Base-by-base conservation (phyloP, 2,797 vertebrate species). In the Tinamus major region DNA sequence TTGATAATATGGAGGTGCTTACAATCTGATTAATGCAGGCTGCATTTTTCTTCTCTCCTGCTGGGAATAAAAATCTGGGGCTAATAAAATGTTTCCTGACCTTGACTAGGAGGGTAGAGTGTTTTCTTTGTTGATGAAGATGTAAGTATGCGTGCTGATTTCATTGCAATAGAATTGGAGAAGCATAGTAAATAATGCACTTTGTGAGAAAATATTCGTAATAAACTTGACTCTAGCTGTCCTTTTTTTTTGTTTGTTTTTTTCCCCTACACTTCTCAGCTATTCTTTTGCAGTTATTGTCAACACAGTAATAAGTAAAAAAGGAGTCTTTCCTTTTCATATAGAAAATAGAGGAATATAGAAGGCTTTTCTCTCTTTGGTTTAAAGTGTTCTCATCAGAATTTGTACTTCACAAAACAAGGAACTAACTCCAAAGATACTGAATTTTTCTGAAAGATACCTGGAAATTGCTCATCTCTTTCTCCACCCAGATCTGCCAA, bases 81-180 rank as follows among this genome's bases (percentile, higher is more conserved):
- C 89, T 91, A 85, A 93, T 93, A 91, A 91, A 87, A 87, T 55
- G 14, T 85, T 95, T 93, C 83, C 71, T 88, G 77, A 71, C 29
- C 53, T 85, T 81, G 61, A 88, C 55, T 49, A 58, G 39, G 44
- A 81, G 19, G 1, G 5, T 70, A 5, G 49, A 69, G 18, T 77
- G 23, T 56, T 91, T 90, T 91, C 13, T 84, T 79, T 93, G 44
- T 64, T 67, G 53, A 75, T 79, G 51, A 59, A 63, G n/a, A 17
- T 87, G 17, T 63, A 58, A 82, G 41, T 55, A 5, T 39, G 51
- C 65, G 12, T 88, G 37, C 44, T 92, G 56, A 26, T 71, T 83
- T 83, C 74, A 4, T 90, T 48, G 48, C 58, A 80, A 13, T 81
- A 84, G 87, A 71, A 67, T 86, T 87, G 71, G 15, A 81, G 76